Percentiles rank a stretch among this genome's conserved stretches.
Evolutionary conservation across 2,113 vertebrate species (phyloP).

Genomic region (Plotosus lineatus): DNA sequence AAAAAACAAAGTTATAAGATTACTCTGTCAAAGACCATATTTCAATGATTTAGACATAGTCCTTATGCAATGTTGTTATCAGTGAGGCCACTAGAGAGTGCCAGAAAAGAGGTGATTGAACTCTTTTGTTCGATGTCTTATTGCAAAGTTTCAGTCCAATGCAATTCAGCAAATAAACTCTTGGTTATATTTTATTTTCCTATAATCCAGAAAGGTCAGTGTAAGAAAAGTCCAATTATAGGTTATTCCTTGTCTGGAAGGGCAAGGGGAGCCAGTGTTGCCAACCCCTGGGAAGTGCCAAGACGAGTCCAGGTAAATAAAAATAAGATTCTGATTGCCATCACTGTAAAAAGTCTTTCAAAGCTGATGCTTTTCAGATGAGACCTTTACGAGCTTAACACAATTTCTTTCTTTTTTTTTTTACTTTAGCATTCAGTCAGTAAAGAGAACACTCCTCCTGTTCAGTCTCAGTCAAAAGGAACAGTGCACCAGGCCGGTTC

Average conservation of each 20-base stretch:
- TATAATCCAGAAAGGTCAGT: conserved; percentile 54
- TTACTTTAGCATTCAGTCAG: conserved; percentile 48
- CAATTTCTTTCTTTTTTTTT: neutral
- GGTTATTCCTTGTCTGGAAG: conserved; percentile 37
- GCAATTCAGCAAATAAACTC: conserved; percentile 12
- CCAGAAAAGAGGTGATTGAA: conserved; percentile 34
- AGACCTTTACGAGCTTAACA: neutral
- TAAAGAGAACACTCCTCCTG: conserved; percentile 61
- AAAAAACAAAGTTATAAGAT: conserved; percentile 7
- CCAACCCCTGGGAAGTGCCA: conserved; percentile 46
- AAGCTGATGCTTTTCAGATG: neutral
- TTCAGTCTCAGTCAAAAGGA: conserved; percentile 40
- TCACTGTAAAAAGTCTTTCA: neutral
- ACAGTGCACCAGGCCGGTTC: conserved; percentile 34
- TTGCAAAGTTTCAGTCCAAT: neutral
- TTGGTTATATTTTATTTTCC: conserved; percentile 4
- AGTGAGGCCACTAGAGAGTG: conserved; percentile 33
- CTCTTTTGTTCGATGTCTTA: conserved; percentile 9
- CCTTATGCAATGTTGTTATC: conserved; percentile 43
- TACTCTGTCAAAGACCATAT: conserved; percentile 21
- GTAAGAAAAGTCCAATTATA: conserved; percentile 42
- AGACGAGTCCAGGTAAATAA: conserved; percentile 22
- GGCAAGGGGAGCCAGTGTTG: conserved; percentile 30
- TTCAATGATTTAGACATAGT: conserved; percentile 27
- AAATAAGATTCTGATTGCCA: conserved; percentile 13